Evolutionary conservation across 53 echinoderm and acorn worm species (phyloP).

Genomic region (Antedon mediterranea): DNA sequence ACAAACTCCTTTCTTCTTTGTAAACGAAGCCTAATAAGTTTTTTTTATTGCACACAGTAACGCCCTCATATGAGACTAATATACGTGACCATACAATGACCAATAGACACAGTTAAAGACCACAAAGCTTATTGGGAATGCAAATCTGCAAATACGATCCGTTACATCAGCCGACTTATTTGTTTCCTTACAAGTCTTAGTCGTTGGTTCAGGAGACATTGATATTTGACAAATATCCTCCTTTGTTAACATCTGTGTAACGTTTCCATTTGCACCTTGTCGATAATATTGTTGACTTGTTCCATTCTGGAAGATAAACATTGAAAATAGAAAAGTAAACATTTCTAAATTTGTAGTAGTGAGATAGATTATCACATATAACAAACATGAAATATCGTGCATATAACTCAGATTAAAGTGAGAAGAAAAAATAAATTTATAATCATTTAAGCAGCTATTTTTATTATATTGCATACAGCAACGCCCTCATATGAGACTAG

Average conservation of each 20-base stretch:
- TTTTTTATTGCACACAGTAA: neutral
- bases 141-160: constrained; percentile 1
- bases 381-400: no score
- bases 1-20: no score
- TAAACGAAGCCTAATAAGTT: no score
- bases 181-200: neutral
- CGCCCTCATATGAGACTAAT: neutral
- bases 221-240: neutral
- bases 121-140: neutral
- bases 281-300: neutral
- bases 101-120: constrained; percentile 4
- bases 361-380: no score
- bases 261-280: neutral
- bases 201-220: neutral
- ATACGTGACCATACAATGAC: neutral
- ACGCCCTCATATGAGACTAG: neutral
- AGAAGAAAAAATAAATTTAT: no score
- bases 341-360: no score
- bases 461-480: neutral
- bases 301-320: neutral
- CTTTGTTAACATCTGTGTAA: neutral
- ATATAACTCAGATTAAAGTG: no score
- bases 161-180: neutral
- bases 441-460: no score
- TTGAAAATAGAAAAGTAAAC: no score